phyloP scores from a whole-genome alignment of 2,113 vertebrate genomes.

The Elachura formosa region DNA sequence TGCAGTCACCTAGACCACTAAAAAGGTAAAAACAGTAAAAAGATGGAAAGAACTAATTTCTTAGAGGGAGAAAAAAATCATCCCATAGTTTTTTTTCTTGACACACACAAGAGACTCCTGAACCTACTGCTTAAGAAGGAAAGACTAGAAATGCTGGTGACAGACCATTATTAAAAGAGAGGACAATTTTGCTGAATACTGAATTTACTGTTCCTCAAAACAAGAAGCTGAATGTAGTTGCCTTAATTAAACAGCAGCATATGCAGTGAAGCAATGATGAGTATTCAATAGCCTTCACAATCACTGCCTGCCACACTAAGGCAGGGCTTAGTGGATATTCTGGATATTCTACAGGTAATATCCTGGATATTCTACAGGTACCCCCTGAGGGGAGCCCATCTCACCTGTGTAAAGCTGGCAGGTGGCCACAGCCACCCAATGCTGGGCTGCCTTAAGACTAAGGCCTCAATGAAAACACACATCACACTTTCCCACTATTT shows the following conservation, averaged over 20 bases:
- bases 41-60: neutral
- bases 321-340: neutral
- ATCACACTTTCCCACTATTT: neutral
- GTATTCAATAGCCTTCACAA: neutral
- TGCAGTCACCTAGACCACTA: neutral
- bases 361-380: neutral
- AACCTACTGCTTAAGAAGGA: neutral
- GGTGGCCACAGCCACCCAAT: neutral
- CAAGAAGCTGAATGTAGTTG: neutral
- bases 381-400: neutral
- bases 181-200: neutral
- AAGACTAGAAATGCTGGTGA: neutral
- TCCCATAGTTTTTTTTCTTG: neutral
- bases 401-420: neutral
- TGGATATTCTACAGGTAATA: neutral
- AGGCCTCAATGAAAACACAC: neutral
- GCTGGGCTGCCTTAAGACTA: neutral
- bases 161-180: neutral
- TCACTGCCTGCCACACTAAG: neutral
- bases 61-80: neutral
- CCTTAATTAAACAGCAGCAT: neutral
- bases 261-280: neutral
- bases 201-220: neutral
- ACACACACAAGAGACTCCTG: neutral
- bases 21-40: neutral